Percentiles rank a stretch among this genome's conserved stretches.
phyloP scores from a whole-genome alignment of 2,888 invertebrate species.

The Ophioninae sp. region DNA sequence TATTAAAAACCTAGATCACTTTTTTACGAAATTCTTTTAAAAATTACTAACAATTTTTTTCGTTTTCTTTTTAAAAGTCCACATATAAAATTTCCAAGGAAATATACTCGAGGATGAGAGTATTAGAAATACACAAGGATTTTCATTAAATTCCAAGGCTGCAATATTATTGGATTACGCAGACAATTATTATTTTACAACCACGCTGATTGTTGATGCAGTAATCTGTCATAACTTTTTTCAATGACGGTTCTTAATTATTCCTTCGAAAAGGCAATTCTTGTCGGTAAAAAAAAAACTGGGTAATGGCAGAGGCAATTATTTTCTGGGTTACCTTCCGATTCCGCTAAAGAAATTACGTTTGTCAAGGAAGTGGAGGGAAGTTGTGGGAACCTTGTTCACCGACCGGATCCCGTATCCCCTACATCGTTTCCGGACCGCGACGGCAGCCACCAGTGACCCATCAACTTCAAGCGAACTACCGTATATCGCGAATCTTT shows the following conservation, averaged over 20 bases:
- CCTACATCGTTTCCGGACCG: slow-evolving; percentile 69
- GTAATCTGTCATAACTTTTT: neutral
- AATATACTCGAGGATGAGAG: neutral
- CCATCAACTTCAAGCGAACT: neutral
- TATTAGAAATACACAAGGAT: neutral
- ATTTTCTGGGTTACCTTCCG: slow-evolving; percentile 46
- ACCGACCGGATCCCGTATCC: slow-evolving; percentile 68
- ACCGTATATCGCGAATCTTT: neutral
- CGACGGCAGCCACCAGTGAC: slow-evolving; percentile 48
- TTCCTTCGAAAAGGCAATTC: neutral
- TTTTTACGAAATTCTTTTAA: neutral
- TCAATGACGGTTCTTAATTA: neutral
- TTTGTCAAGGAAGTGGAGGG: slow-evolving; percentile 65
- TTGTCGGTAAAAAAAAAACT: neutral
- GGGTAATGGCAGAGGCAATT: slow-evolving; percentile 3
- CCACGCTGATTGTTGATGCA: neutral
- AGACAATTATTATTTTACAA: neutral
- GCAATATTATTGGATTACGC: neutral
- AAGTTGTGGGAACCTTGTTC: slow-evolving; percentile 68
- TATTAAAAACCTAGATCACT: neutral
- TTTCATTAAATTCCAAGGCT: no score
- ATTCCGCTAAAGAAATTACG: slow-evolving; percentile 41
- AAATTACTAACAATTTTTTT: neutral
- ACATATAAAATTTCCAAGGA: neutral
- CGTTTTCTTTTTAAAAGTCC: neutral